A percentile compares a stretch with the other conserved stretches of the same genome.
These are phyloP conservation scores for Brachionus calyciflorus DNA, from an alignment of 1,140 invertebrate species.

Conservation along the genomic window DNA sequence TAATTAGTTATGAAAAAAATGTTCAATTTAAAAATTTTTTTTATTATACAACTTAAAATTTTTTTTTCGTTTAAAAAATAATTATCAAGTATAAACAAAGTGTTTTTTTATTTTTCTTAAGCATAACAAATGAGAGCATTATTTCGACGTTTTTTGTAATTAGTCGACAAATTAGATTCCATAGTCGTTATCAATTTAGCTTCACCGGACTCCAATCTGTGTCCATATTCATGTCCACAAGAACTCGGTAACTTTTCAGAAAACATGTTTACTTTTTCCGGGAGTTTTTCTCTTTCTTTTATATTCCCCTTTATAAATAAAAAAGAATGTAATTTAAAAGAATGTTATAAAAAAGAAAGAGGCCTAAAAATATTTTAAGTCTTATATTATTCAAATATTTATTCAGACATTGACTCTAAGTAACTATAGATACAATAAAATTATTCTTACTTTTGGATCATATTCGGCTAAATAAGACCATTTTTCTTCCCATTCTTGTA, in stretches of 20 bases:
- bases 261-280: conserved; percentile 42
- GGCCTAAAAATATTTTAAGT: background rate
- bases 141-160: conserved; percentile 29
- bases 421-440: background rate
- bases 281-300: conserved; percentile 21
- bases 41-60: too few species aligned
- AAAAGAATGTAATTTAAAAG: background rate
- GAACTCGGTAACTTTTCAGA: conserved; percentile 35
- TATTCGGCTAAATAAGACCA: conserved; percentile 41
- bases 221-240: conserved; percentile 24
- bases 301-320: conserved; percentile 41
- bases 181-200: conserved; percentile 8
- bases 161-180: conserved; percentile 34
- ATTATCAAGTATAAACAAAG: too few species aligned
- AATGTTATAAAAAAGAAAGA: background rate
- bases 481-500: conserved; percentile 42
- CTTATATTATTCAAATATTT: background rate
- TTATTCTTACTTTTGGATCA: conserved; percentile 40
- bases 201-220: conserved; percentile 12
- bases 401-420: too few species aligned
- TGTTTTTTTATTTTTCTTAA: background rate
- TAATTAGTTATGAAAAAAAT: too few species aligned
- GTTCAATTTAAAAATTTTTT: too few species aligned
- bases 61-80: too few species aligned
- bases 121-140: conserved; percentile 46